These are phyloP conservation scores for Brachyhypopomus occidentalis DNA, from an alignment of 2,113 vertebrate genomes.

Conservation along the genomic window DNA sequence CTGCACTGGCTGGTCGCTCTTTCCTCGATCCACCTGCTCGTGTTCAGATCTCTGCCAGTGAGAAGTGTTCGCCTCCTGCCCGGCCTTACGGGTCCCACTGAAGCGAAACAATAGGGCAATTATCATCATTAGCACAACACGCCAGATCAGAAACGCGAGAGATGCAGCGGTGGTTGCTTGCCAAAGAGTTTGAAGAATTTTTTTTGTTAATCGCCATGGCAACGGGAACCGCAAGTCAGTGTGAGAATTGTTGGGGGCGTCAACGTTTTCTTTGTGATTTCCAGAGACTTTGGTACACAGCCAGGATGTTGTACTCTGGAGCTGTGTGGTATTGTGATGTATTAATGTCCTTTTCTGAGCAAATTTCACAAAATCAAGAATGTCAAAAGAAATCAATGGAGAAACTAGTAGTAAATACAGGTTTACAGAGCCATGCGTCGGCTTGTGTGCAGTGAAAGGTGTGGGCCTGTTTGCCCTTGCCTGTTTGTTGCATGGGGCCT, in stretches of 20 bases:
- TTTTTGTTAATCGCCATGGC: neutral
- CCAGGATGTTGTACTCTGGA: conserved; percentile 1
- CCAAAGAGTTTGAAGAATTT: conserved; percentile 4
- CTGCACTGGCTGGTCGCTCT: neutral
- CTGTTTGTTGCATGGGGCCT: neutral
- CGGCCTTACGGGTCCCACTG: conserved; percentile 3
- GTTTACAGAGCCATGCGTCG: no score
- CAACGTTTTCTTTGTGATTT: conserved; percentile 14
- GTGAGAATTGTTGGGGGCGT: neutral
- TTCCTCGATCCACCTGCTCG: conserved; percentile 6
- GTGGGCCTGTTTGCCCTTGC: neutral
- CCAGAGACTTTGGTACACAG: neutral
- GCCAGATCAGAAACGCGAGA: conserved; percentile 25
- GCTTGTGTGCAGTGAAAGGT: neutral
- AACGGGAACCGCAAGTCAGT: neutral
- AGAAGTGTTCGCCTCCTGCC: neutral
- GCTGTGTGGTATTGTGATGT: conserved; percentile 10
- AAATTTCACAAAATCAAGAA: conserved; percentile 3
- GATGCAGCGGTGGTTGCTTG: neutral
- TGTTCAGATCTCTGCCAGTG: conserved; percentile 11
- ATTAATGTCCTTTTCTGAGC: neutral
- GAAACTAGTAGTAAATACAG: neutral
- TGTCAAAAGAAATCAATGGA: conserved; percentile 14
- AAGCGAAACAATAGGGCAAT: conserved; percentile 32
- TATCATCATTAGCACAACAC: conserved; percentile 35